Evolutionary conservation across 2,888 invertebrate species (phyloP).

Genomic region (Fragum whitleyi): DNA sequence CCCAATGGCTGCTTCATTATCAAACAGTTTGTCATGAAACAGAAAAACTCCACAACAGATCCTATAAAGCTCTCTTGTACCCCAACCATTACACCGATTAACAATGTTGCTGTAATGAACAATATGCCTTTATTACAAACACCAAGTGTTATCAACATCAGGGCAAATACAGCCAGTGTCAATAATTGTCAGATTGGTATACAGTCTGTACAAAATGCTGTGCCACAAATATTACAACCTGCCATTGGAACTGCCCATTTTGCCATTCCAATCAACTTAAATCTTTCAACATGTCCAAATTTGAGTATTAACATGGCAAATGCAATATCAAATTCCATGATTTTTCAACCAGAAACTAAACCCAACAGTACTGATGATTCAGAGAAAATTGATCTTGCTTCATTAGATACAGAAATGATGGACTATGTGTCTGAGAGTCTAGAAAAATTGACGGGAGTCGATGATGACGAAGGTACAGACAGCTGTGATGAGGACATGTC

Average conservation of each 20-base stretch:
- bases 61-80: not conserved
- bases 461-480: not conserved
- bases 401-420: not conserved
- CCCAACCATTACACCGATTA: not conserved
- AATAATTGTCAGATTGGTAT: too few relatives aligned
- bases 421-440: not conserved
- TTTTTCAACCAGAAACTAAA: too few relatives aligned
- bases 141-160: not conserved
- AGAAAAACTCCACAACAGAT: not conserved
- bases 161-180: too few relatives aligned
- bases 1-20: slow-evolving; percentile 12
- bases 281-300: not conserved
- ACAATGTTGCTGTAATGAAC: not conserved
- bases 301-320: not conserved
- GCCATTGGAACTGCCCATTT: not conserved
- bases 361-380: not conserved
- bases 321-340: too few relatives aligned
- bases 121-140: not conserved
- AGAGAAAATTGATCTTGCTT: not conserved
- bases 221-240: too few relatives aligned
- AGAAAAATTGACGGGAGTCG: not conserved
- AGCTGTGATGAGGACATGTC: not conserved
- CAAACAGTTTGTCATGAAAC: slow-evolving; percentile 8
- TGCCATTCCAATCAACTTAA: slow-evolving; percentile 18
- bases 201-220: too few relatives aligned